Evolutionary conservation across 2,113 vertebrate genomes (phyloP), one percentile per base, ranked within the genome.

Genomic region (Tragelaphus imberbis): DNA sequence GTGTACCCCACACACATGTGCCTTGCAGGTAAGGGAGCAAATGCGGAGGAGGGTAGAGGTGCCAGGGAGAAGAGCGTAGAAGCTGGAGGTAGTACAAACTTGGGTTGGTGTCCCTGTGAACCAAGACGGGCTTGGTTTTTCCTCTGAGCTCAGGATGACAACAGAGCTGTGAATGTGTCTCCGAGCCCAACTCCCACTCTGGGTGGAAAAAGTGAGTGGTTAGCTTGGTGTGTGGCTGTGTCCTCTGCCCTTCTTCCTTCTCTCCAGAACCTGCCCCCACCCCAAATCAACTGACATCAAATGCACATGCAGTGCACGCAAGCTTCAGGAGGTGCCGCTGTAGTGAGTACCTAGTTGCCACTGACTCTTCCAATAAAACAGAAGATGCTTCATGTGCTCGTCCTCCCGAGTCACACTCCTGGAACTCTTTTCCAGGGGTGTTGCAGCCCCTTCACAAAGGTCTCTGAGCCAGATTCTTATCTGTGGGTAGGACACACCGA

Each of bases 241-340:
- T 15, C 30, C 61, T 82, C 63, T 40, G 27, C 47, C 91, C 36
- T 30, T 12, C 5, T 4, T 27, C n/a, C 7, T 53, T 61, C 63
- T 75, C 28, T 40, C 21, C 13, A n/a, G 36, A n/a, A 28, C 40
- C 33, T n/a, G 8, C 16, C 80, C 21, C 21, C 12, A 5, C 16
- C 21, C 19, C 0, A 0, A 27, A 15, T 56, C 36, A n/a, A 5
- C 44, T 36, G 36, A 49, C 28, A n/a, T 19, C 80, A 63, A 53
- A n/a, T 6, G 51, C 12, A 17, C 49, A 30, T 25, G 33, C 47
- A 19, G 75, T 4, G n/a, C 28, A 12, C 1, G 59, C 5, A 21
- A 40, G n/a, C 27, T 1, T 55, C n/a, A 1, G 1, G 3, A 8
- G 13, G 30, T 47, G 0, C 23, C 21, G 16, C 68, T 12, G 49